phyloP scores from a whole-genome alignment of 2,888 invertebrate species.

The Oligia fasciuncula region DNA sequence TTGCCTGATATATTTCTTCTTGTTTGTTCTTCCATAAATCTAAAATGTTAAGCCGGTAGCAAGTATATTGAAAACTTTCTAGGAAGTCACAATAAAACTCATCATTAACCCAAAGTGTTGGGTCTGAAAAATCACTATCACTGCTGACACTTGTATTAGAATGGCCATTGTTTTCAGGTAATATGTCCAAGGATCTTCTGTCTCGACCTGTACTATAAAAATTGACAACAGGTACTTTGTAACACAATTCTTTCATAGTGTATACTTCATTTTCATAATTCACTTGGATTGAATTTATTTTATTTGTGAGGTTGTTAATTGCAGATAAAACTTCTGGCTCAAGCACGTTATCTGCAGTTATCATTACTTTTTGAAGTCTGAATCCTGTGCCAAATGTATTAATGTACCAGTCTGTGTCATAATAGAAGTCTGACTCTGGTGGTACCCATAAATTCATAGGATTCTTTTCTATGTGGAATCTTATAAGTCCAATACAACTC shows the following conservation, averaged over 20 bases:
- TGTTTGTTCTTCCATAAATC: conserved; percentile 93
- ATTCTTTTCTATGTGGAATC: conserved; percentile 93
- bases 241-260: conserved; percentile 82
- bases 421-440: conserved; percentile 92
- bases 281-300: conserved; percentile 83
- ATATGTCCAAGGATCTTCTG: conserved; percentile 72
- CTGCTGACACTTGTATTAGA: conserved; percentile 64
- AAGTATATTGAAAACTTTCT: conserved; percentile 90
- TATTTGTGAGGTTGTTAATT: conserved; percentile 88
- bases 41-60: conserved; percentile 91
- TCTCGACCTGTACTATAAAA: conserved; percentile 75
- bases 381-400: conserved; percentile 91
- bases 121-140: conserved; percentile 87
- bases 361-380: conserved; percentile 90
- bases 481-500: conserved; percentile 91
- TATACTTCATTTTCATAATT: conserved; percentile 73
- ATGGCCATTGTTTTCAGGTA: conserved; percentile 57
- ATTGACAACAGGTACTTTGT: conserved; percentile 85
- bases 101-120: conserved; percentile 89
- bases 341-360: conserved; percentile 92
- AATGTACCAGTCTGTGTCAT: conserved; percentile 93
- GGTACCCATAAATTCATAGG: conserved; percentile 94
- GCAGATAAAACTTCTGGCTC: conserved; percentile 90
- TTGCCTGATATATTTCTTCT: conserved; percentile 86
- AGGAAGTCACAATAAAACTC: conserved; percentile 92